Evolutionary conservation across 2,888 invertebrate genomes (phyloP), one percentile per base, ranked within the genome.

Genomic region (Nemapogon koenigi): DNA sequence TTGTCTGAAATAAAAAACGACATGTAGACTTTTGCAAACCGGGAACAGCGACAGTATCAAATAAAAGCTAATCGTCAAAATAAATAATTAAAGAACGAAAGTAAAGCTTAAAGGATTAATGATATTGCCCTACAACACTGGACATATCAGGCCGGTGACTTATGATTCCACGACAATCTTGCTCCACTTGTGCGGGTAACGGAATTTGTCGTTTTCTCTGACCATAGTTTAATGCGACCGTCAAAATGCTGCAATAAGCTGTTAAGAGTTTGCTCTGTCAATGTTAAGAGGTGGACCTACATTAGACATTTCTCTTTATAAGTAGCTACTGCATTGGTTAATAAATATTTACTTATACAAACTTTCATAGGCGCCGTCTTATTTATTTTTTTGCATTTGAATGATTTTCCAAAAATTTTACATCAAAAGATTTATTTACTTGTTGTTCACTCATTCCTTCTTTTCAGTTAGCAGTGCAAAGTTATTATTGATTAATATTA

Each of bases 141-240:
- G n/a, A n/a, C n/a, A n/a, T n/a, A n/a, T 31, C 16, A n/a, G 31
- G 31, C 2, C 11, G 19, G 33, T 33, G 19, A 33, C 33, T 33
- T 33, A 33, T 19, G 18, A 4, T 33, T 33, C 19, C 14, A 13
- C 19, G 13, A 8, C 18, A 15, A 11, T 19, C 11, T 41, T 42
- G 50, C 47, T 51, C 53, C 41, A 54, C 49, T 50, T 49, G 45
- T 18, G 28, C 37, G 33, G 30, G 47, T 60, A 61, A 62, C 60
- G 62, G 61, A 55, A 55, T 55, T 53, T 42, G 50, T 48, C 52
- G 54, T 57, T 60, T 60, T 58, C 60, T 52, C 56, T 51, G 48
- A 16, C 14, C 31, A 31, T 15, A 28, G 28, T 28, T 28, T 28
- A 31, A 16, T 31, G 16, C 15, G 16, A 16, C 7, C 31, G 31